These are phyloP conservation scores for Berghia stephanieae DNA, from an alignment of 1,140 invertebrate genomes.

Conservation along the genomic window DNA sequence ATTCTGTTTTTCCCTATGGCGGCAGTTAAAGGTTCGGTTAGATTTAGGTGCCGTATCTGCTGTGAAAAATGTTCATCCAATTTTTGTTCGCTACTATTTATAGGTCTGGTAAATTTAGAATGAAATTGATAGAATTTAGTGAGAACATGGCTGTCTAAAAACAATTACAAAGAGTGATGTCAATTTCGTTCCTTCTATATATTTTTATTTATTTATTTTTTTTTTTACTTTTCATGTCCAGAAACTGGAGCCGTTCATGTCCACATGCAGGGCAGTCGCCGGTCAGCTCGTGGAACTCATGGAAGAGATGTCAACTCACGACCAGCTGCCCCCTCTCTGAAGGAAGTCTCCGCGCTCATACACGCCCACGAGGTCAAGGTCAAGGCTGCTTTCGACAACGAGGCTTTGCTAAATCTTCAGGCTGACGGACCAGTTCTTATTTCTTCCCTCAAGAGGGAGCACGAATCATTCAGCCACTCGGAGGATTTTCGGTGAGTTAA, in stretches of 20 bases:
- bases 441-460: conserved; percentile 49
- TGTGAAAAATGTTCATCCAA: too few species aligned
- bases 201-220: neutral
- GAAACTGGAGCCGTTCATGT: conserved; percentile 63
- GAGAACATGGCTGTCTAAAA: too few species aligned
- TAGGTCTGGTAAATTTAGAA: too few species aligned
- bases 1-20: too few species aligned
- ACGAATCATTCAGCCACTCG: conserved; percentile 48
- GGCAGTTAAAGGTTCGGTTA: too few species aligned
- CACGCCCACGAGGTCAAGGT: conserved; percentile 56
- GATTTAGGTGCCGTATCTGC: too few species aligned
- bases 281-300: conserved; percentile 56
- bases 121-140: too few species aligned
- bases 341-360: conserved; percentile 52
- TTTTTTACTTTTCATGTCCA: conserved; percentile 36
- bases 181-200: neutral
- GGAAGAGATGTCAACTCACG: conserved; percentile 49
- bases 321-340: conserved; percentile 43
- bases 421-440: conserved; percentile 58
- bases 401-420: conserved; percentile 53
- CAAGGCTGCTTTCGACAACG: conserved; percentile 55
- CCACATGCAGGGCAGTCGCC: conserved; percentile 52
- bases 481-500: conserved; percentile 56
- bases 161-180: too few species aligned
- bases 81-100: too few species aligned